These are phyloP conservation scores for Enteromius anoplus DNA, from an alignment of 2,797 vertebrate genomes.

Conservation along the genomic window DNA sequence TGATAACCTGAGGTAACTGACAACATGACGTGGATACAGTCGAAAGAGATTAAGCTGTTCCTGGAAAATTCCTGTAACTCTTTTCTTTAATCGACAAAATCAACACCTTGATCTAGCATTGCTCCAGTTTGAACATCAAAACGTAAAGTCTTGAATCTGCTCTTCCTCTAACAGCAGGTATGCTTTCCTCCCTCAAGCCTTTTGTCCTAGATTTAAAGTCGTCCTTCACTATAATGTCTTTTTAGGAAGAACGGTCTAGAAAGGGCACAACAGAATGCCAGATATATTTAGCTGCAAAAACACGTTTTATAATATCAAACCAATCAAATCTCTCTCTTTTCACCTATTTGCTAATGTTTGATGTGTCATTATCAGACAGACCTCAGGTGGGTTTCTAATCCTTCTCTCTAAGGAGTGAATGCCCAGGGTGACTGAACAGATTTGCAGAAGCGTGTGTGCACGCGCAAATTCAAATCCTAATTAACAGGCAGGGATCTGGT, in stretches of 20 bases:
- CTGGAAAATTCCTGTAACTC: neutral
- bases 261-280: conserved; percentile 23
- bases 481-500: conserved; percentile 44
- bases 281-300: conserved; percentile 40
- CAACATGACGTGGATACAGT: neutral
- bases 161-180: conserved; percentile 1
- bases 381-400: conserved; percentile 17
- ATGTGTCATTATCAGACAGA: conserved; percentile 25
- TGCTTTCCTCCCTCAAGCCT: conserved; percentile 18
- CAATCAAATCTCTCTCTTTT: neutral
- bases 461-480: conserved; percentile 32
- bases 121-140: conserved; percentile 2
- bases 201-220: conserved; percentile 42
- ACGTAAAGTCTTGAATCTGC: neutral
- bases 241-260: conserved; percentile 11
- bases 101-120: neutral
- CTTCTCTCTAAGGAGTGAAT: conserved; percentile 16
- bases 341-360: conserved; percentile 15
- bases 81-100: conserved; percentile 2
- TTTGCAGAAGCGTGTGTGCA: neutral
- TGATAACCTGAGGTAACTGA: conserved; percentile 20
- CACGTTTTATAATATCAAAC: conserved; percentile 11
- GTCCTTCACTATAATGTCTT: conserved; percentile 24
- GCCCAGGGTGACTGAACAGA: conserved; percentile 27
- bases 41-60: neutral